A percentile compares a stretch with the other conserved stretches of the same genome.
Conservation (phyloP, 1,140 invertebrate species). For the Tetramorium simillimum region DNA sequence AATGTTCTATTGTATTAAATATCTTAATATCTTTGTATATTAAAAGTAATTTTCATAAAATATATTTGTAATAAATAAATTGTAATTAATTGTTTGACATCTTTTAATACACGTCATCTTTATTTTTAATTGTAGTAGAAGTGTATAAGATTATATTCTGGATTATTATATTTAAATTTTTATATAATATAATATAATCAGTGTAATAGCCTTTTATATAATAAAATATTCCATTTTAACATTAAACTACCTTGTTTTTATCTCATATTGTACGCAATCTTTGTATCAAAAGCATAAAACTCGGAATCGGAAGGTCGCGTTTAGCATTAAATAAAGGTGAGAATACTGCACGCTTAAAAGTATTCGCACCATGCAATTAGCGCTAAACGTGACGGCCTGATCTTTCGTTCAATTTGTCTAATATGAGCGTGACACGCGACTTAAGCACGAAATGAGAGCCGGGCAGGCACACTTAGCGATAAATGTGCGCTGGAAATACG, state of each 20-base stretch:
- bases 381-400: slow-evolving; percentile 5
- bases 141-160: neutral
- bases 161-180: neutral
- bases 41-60: neutral
- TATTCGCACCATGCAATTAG: slow-evolving; percentile 11
- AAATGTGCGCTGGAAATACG: slow-evolving; percentile 20
- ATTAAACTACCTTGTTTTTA: neutral
- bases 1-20: neutral
- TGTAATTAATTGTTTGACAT: neutral
- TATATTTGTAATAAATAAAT: neutral
- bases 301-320: neutral
- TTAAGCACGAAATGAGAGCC: slow-evolving; percentile 32
- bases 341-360: slow-evolving; percentile 4
- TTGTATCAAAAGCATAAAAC: neutral
- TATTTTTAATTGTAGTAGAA: neutral
- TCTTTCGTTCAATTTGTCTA: slow-evolving; percentile 44
- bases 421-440: slow-evolving; percentile 43
- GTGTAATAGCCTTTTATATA: neutral
- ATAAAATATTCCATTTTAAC: slow-evolving; percentile 1
- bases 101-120: neutral
- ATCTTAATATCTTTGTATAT: neutral
- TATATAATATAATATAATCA: neutral
- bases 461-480: neutral
- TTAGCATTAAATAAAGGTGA: slow-evolving; percentile 21
- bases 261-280: neutral